A percentile compares a stretch with the other conserved stretches of the same genome.
phyloP scores from a whole-genome alignment of 2,113 vertebrate genomes.

The Bos taurus region ARS-UCD2.0 NC_037331.1:68308001-68308500 shows the following conservation, averaged over 20 bases:
- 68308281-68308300: background rate
- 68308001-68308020: background rate
- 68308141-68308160: background rate
- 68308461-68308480: background rate
- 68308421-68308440: background rate
- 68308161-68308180: background rate
- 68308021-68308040: background rate
- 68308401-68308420: background rate
- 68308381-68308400: background rate
- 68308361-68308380: background rate
- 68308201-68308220: background rate
- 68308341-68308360: background rate
- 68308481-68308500: background rate
- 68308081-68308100: background rate
- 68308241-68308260: background rate
- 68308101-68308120: background rate
- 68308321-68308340: background rate
- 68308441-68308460: background rate
- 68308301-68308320: background rate
- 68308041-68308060: background rate
- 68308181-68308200: background rate
- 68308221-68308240: background rate
- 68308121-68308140: background rate
- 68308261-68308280: background rate
- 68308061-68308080: background rate